Percentiles rank a stretch among this genome's conserved stretches.
Conservation (phyloP, 1,140 invertebrate species). For the Bilobella aurantiaca region DNA sequence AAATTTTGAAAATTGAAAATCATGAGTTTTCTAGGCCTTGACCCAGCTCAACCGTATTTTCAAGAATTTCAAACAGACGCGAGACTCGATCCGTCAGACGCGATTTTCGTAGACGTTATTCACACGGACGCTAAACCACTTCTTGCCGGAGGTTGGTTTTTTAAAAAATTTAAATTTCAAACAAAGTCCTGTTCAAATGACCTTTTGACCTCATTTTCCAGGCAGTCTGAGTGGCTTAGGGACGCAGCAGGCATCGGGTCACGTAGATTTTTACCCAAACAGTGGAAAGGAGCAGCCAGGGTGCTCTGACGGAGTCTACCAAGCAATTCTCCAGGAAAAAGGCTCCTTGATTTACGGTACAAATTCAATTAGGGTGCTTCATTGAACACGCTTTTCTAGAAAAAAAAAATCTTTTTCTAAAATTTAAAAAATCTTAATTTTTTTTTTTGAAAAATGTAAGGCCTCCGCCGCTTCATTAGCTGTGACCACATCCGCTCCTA, state of each 20-base stretch:
- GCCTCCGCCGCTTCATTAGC: slow-evolving; percentile 61
- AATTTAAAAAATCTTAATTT: no score
- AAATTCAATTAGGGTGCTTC: not conserved
- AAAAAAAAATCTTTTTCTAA: no score
- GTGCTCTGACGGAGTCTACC: slow-evolving; percentile 58
- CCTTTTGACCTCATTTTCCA: slow-evolving; percentile 25
- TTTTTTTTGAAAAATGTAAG: no score
- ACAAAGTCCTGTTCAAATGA: not conserved
- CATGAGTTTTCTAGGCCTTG: no score
- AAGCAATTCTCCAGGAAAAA: slow-evolving; percentile 54
- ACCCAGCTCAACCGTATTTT: slow-evolving; percentile 87
- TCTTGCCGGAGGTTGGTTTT: slow-evolving; percentile 58
- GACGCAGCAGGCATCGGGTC: slow-evolving; percentile 65
- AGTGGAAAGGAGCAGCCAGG: slow-evolving; percentile 68
- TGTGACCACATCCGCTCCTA: slow-evolving; percentile 77
- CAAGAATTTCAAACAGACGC: slow-evolving; percentile 67
- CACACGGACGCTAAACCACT: slow-evolving; percentile 76
- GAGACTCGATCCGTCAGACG: slow-evolving; percentile 71
- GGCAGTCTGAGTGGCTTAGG: slow-evolving; percentile 51
- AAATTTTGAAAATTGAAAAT: no score
- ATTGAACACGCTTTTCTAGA: no score
- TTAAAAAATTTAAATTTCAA: no score
- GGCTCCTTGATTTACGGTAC: slow-evolving; percentile 51
- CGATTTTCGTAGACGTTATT: slow-evolving; percentile 72
- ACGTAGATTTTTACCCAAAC: slow-evolving; percentile 84